A percentile compares a stretch with the other conserved stretches of the same genome.
These are phyloP conservation scores for Rissa tridactyla DNA, from an alignment of 2,113 vertebrate genomes.

Conservation along the genomic window DNA sequence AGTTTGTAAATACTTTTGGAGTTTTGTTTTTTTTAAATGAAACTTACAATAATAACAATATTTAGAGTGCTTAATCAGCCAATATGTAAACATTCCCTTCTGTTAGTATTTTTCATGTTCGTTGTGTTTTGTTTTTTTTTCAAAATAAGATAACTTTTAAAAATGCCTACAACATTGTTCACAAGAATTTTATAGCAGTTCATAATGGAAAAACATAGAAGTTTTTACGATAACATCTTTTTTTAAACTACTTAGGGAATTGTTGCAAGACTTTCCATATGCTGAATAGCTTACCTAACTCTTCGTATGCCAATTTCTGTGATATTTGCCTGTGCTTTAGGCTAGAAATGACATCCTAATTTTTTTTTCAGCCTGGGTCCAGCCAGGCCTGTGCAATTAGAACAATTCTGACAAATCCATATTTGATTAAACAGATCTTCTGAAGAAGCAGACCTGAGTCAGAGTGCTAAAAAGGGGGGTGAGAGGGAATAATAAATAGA, in stretches of 20 bases:
- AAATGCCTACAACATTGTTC: neutral
- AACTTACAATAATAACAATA: neutral
- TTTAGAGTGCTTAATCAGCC: neutral
- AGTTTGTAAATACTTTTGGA: neutral
- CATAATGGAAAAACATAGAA: neutral
- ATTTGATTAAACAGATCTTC: neutral
- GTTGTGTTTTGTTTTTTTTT: no score
- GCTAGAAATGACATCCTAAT: neutral
- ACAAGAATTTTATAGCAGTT: neutral
- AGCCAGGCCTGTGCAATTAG: neutral
- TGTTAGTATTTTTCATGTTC: neutral
- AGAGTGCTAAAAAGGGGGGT: neutral
- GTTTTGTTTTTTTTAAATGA: neutral
- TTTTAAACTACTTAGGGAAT: neutral
- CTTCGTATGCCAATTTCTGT: neutral
- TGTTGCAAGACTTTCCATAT: neutral
- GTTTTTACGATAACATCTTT: rapidly evolving
- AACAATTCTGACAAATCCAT: neutral
- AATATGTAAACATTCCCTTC: neutral
- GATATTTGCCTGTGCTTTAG: neutral
- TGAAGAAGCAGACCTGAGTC: neutral
- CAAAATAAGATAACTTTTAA: neutral
- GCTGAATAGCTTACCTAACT: neutral
- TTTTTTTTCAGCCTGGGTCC: neutral
- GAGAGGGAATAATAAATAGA: neutral